Evolutionary conservation across 2,888 invertebrate species (phyloP).

Genomic region (Hirtodrosophila confusa): DNA sequence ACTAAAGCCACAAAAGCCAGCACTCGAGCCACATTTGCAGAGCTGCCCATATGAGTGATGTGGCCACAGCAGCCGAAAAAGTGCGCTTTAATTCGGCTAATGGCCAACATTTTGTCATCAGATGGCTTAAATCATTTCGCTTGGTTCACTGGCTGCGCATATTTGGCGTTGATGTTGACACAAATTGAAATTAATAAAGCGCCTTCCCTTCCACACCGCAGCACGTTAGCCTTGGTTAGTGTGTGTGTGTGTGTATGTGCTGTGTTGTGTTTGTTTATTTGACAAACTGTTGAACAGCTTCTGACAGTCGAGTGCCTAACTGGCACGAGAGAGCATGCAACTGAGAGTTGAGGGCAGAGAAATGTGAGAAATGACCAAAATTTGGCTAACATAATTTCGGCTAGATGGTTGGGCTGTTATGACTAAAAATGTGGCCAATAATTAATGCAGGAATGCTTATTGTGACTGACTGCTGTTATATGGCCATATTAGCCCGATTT

Average conservation of each 20-base stretch:
- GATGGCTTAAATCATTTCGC: slow-evolving; percentile 73
- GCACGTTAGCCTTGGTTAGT: slow-evolving; percentile 27
- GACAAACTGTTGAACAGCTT: slow-evolving; percentile 74
- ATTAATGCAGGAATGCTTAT: slow-evolving; percentile 5
- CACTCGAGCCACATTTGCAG: slow-evolving; percentile 7
- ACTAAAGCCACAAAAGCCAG: slow-evolving; percentile 51
- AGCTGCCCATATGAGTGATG: slow-evolving; percentile 47
- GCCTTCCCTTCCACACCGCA: background rate
- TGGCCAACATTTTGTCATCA: slow-evolving; percentile 75
- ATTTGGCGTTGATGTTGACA: slow-evolving; percentile 74
- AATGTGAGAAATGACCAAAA: slow-evolving; percentile 62
- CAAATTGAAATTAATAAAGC: slow-evolving; percentile 79
- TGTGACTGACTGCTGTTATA: slow-evolving; percentile 17
- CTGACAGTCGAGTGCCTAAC: slow-evolving; percentile 46
- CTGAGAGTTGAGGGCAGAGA: background rate
- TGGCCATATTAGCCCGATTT: slow-evolving; percentile 34
- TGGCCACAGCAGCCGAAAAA: slow-evolving; percentile 34
- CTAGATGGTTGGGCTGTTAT: slow-evolving; percentile 37
- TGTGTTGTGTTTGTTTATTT: slow-evolving; percentile 42
- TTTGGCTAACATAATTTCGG: slow-evolving; percentile 68
- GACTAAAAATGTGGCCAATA: slow-evolving; percentile 31
- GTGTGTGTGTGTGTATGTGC: slow-evolving; percentile 11
- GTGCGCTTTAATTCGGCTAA: slow-evolving; percentile 72
- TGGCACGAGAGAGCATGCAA: slow-evolving; percentile 13
- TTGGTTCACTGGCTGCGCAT: slow-evolving; percentile 48